Evolutionary conservation across 1,140 invertebrate species (phyloP).

Genomic region (Papilio helenus): DNA sequence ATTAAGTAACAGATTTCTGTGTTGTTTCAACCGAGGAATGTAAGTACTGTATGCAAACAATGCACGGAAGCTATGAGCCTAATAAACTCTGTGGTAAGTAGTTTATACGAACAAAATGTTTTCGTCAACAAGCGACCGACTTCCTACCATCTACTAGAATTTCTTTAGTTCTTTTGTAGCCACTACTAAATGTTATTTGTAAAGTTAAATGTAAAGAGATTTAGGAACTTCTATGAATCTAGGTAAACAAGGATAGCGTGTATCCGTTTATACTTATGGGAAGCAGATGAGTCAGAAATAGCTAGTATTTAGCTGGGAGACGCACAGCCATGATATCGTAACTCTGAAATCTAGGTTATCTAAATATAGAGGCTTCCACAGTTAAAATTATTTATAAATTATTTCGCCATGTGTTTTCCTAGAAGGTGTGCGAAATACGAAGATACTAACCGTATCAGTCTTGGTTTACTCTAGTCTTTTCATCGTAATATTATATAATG

Average conservation of each 20-base stretch:
- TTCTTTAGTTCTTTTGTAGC: neutral
- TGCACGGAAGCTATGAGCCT: constrained; percentile 4
- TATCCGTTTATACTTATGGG: neutral
- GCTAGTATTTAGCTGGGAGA: neutral
- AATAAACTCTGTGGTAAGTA: neutral
- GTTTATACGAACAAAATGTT: constrained; percentile 13
- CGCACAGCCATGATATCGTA: neutral
- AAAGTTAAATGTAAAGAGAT: neutral
- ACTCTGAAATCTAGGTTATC: constrained; percentile 11
- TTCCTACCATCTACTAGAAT: neutral
- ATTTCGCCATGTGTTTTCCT: neutral
- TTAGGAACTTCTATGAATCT: neutral
- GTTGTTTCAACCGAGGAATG: neutral
- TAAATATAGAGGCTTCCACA: neutral
- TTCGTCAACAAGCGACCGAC: neutral
- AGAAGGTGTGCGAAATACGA: neutral
- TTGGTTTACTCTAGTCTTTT: neutral
- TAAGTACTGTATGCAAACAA: neutral
- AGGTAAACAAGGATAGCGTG: neutral
- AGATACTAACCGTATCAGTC: neutral
- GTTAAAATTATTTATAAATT: neutral
- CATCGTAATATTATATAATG: no score
- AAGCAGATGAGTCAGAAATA: neutral
- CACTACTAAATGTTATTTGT: neutral
- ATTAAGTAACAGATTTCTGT: neutral